These are phyloP conservation scores for Bucco capensis DNA, from an alignment of 2,113 vertebrate genomes.

Conservation along the genomic window DNA sequence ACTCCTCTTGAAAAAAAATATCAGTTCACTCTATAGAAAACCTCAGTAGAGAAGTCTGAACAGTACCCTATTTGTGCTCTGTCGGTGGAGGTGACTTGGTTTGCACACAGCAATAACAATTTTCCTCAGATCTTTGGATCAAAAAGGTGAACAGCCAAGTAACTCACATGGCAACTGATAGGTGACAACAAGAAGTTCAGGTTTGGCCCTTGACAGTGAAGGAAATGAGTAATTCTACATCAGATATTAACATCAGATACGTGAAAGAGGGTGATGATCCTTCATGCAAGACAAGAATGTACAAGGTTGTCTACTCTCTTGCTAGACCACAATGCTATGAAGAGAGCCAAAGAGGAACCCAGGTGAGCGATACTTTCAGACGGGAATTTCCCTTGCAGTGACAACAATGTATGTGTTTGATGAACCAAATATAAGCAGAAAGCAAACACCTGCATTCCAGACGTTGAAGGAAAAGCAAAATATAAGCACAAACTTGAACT, in stretches of 20 bases:
- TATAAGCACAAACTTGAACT: background rate
- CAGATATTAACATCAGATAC: background rate
- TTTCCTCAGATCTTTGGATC: background rate
- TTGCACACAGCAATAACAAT: background rate
- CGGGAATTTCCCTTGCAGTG: background rate
- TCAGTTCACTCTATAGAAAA: background rate
- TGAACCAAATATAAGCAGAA: background rate
- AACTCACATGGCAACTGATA: background rate
- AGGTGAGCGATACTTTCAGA: background rate
- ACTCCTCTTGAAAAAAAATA: background rate
- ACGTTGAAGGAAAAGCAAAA: slow-evolving; percentile 15
- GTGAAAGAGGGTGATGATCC: background rate
- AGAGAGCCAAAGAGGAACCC: background rate
- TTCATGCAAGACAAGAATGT: background rate
- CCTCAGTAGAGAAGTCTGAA: background rate
- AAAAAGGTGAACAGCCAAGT: background rate
- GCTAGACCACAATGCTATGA: background rate
- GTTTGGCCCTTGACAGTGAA: background rate
- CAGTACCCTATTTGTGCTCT: background rate
- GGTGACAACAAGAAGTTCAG: background rate
- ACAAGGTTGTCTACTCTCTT: background rate
- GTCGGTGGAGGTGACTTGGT: background rate
- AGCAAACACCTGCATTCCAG: background rate
- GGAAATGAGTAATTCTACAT: background rate
- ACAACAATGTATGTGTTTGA: background rate